A percentile compares a stretch with the other conserved stretches of the same genome.
Conservation (phyloP, 2,113 vertebrate genomes). For the Tachuris rubrigastra region DNA sequence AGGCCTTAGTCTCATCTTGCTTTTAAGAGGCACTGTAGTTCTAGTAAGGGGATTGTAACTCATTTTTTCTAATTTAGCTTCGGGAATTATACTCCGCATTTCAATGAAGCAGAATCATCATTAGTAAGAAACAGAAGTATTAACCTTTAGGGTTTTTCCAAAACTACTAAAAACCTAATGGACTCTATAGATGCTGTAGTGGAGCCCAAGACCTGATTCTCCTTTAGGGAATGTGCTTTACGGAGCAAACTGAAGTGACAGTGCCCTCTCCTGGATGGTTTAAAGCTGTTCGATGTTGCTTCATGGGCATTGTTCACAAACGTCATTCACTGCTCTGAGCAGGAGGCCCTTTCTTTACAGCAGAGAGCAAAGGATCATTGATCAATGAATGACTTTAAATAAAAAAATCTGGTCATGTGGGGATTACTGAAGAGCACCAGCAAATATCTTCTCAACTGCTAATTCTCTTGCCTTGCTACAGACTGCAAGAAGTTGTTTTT, state of each 20-base stretch:
- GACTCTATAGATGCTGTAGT: background rate
- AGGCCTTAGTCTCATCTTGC: background rate
- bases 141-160: background rate
- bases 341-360: background rate
- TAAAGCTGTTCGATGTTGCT: background rate
- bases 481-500: background rate
- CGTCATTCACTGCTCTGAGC: background rate
- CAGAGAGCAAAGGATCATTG: background rate
- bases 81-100: background rate
- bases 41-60: background rate
- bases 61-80: background rate
- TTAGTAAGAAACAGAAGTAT: background rate
- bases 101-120: background rate
- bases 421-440: background rate
- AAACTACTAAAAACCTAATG: background rate
- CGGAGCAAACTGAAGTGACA: background rate
- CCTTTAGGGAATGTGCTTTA: background rate
- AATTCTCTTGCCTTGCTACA: background rate
- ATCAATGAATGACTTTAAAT: background rate
- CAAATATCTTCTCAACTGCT: background rate
- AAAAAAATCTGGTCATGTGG: background rate
- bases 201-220: background rate
- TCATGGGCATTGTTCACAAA: background rate
- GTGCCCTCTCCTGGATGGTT: background rate
- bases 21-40: background rate